Base-by-base conservation (phyloP, 2,888 invertebrate genomes). In the Diplazon laetatorius region DNA sequence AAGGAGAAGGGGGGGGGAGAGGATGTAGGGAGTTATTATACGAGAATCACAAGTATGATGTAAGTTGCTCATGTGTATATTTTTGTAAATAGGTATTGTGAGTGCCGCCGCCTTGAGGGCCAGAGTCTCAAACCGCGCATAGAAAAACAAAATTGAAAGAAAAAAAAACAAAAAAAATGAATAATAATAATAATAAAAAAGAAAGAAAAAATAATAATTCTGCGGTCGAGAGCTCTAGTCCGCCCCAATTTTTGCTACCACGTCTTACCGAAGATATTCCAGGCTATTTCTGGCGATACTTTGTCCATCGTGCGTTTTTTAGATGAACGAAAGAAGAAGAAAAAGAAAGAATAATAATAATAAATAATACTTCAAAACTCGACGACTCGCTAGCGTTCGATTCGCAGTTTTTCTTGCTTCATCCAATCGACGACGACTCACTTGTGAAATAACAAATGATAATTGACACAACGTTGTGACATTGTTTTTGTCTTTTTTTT, bases 21-120 rank as follows among this genome's bases (percentile, higher is more conserved):
- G 59, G 59, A 75, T 52, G 60, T 52, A 37, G 62, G 75, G 62
- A 71, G 66, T 71, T 80, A 71, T 60, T 75, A 44, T 55, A 72
- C 74, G 74, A 69, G 75, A 77, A 71, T n/a, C 79, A 82, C 81
- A 82, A 85, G 84, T 84, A 81, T 87, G 82, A 87, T 86, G 87
- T 87, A 86, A 90, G 88, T 90, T 90, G 90, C 90, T 90, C 89
- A 89, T 87, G 87, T 90, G 89, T 90, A 90, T 90, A 90, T 90
- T 90, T 90, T 90, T 90, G 90, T 90, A 90, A 90, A 88, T 88
- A 88, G 87, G 85, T 88, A 88, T 88, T 87, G 87, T 86, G 87
- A 88, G 86, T 88, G 88, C 87, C 85, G 88, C 88, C 88, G 88
- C 89, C 88, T 89, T 89, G 86, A 88, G 87, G 88, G 82, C n/a